phyloP scores from a whole-genome alignment of 2,888 invertebrate genomes.

The Nezara viridula region DNA sequence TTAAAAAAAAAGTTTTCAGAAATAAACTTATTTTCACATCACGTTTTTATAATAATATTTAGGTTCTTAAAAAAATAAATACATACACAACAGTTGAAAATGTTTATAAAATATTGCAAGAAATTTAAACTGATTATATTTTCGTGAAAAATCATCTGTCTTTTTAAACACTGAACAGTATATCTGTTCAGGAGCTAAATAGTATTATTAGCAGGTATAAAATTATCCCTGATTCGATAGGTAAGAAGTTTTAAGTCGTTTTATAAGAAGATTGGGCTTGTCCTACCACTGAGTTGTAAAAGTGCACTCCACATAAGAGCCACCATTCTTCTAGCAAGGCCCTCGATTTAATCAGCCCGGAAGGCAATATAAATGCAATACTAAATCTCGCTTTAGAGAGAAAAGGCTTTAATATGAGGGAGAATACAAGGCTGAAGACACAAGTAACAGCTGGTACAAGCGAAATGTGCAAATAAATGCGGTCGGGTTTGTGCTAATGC shows the following conservation, averaged over 20 bases:
- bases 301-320: neutral
- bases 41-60: no score
- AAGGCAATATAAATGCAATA: neutral
- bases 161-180: no score
- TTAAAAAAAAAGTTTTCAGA: no score
- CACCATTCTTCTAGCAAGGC: neutral
- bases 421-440: neutral
- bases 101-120: no score
- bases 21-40: no score
- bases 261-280: neutral
- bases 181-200: no score
- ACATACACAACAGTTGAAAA: no score
- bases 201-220: no score
- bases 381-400: neutral
- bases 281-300: neutral
- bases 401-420: neutral
- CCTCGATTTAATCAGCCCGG: neutral
- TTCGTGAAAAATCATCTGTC: no score
- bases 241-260: neutral
- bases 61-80: no score
- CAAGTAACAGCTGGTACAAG: neutral
- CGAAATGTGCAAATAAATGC: slow-evolving; percentile 37
- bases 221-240: no score
- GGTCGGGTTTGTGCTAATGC: neutral
- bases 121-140: no score